These are phyloP conservation scores for Apis florea DNA, from an alignment of 1,140 invertebrate species.

Conservation along the genomic window DNA sequence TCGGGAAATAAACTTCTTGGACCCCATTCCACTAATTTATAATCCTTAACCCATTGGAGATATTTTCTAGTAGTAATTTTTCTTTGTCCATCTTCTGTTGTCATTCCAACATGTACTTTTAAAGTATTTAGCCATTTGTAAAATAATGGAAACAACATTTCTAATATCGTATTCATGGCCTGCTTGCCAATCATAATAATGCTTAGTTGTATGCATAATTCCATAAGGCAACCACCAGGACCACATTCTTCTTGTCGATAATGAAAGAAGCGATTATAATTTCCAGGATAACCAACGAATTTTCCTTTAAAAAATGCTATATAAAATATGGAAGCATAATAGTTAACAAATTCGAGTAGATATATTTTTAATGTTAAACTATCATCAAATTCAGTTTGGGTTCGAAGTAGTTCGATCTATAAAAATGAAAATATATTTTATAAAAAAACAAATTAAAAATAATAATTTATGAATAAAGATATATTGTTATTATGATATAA, in stretches of 20 bases:
- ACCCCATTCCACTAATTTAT: slow-evolving; percentile 93
- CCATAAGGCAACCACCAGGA: slow-evolving; percentile 94
- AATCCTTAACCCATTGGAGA: slow-evolving; percentile 94
- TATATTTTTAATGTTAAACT: slow-evolving; percentile 98
- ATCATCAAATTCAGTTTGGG: slow-evolving; percentile 99
- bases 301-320: slow-evolving; percentile 99
- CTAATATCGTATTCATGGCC: slow-evolving; percentile 93
- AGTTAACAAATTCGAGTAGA: slow-evolving; percentile 98
- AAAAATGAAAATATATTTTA: slow-evolving; percentile 46
- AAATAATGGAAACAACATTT: slow-evolving; percentile 88
- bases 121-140: slow-evolving; percentile 88
- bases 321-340: slow-evolving; percentile 99
- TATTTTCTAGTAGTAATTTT: slow-evolving; percentile 75
- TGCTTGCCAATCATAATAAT: slow-evolving; percentile 99
- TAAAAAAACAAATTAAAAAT: not conserved
- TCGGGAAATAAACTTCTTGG: slow-evolving; percentile 96
- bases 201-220: slow-evolving; percentile 94
- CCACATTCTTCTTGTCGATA: slow-evolving; percentile 93
- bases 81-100: slow-evolving; percentile 74
- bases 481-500: not conserved
- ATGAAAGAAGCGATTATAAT: slow-evolving; percentile 88
- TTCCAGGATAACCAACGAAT: slow-evolving; percentile 91
- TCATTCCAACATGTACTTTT: slow-evolving; percentile 78
- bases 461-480: not conserved
- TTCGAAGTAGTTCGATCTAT: slow-evolving; percentile 91